Conservation (phyloP, 2,797 vertebrate species). For the Capromys pilorides region DNA sequence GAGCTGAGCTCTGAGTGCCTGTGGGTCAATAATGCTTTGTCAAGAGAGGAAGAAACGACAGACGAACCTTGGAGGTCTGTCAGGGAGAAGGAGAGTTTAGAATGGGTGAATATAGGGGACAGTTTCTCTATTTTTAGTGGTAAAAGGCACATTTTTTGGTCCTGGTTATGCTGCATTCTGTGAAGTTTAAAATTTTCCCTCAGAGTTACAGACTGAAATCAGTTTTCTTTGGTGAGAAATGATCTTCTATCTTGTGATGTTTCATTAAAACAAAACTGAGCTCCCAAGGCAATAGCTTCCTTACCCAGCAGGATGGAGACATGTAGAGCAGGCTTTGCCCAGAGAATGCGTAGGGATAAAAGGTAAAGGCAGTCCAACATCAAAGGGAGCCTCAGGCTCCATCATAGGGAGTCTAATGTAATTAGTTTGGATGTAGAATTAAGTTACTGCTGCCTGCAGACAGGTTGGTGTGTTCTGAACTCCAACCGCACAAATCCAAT, state of each 20-base stretch:
- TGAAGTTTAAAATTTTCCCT: background rate
- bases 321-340: constrained; percentile 34
- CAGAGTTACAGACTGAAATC: constrained; percentile 15
- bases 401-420: constrained; percentile 38
- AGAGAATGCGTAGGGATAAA: constrained; percentile 41
- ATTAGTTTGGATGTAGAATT: constrained; percentile 59
- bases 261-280: constrained; percentile 53
- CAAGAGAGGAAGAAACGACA: constrained; percentile 36
- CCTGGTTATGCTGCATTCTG: background rate
- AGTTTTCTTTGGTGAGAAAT: constrained; percentile 42
- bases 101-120: rapidly evolving
- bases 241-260: constrained; percentile 53
- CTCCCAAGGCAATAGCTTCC: background rate
- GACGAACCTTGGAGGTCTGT: background rate
- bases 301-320: constrained; percentile 2
- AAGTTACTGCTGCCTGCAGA: constrained; percentile 20
- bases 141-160: background rate
- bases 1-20: constrained; percentile 11
- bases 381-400: constrained; percentile 15
- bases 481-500: constrained; percentile 44
- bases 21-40: constrained; percentile 23
- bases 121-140: background rate
- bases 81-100: background rate
- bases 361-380: constrained; percentile 38
- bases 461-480: background rate